These are phyloP conservation scores for Pangasianodon gigas DNA, from an alignment of 2,113 vertebrate species.

Conservation along the genomic window DNA sequence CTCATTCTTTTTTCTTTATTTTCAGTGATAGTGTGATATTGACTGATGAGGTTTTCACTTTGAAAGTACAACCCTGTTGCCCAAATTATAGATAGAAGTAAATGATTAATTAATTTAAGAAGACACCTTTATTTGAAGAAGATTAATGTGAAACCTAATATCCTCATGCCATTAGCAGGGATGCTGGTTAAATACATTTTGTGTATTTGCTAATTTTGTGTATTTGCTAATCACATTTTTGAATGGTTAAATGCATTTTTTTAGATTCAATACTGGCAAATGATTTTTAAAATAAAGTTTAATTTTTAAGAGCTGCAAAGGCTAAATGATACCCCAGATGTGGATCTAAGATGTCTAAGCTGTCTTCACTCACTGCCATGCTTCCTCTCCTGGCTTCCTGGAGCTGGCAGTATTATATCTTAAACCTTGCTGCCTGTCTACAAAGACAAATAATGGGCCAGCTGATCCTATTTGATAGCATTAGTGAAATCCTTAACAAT, in stretches of 20 bases:
- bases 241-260: not conserved
- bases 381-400: too few relatives aligned
- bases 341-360: not conserved
- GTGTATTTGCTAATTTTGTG: not conserved
- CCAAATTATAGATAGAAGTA: too few relatives aligned
- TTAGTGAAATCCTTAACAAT: conserved; percentile 1
- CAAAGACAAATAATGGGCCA: not conserved
- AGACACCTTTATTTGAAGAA: too few relatives aligned
- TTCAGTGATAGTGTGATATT: not conserved
- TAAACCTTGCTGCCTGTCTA: not conserved
- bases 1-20: not conserved
- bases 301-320: not conserved
- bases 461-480: not conserved
- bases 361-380: not conserved
- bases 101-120: not conserved
- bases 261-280: not conserved
- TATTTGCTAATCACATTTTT: too few relatives aligned
- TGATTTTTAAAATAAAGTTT: not conserved
- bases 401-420: not conserved
- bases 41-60: not conserved
- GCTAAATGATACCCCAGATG: not conserved
- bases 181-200: not conserved
- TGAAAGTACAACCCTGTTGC: not conserved
- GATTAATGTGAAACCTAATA: not conserved
- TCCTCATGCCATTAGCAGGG: not conserved